Conservation (phyloP, 1,140 invertebrate genomes). For the Eurytemora carolleeae region DNA sequence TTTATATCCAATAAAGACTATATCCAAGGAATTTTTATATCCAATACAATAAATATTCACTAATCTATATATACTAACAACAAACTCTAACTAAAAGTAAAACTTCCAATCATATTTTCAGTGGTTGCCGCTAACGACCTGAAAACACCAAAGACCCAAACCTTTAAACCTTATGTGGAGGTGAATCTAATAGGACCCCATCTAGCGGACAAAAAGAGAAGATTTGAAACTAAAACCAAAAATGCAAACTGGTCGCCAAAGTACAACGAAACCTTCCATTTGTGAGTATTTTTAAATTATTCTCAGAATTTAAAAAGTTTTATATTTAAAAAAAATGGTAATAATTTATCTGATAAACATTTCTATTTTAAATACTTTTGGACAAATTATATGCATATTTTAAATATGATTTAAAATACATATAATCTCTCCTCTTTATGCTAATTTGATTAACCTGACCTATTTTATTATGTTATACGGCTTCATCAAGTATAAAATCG, state of each 20-base stretch:
- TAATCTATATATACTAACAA: too few relatives aligned
- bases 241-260: slow-evolving; percentile 96
- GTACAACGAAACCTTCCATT: slow-evolving; percentile 97
- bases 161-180: slow-evolving; percentile 97
- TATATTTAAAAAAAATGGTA: slow-evolving; percentile 10
- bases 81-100: too few relatives aligned
- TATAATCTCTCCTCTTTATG: too few relatives aligned
- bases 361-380: not conserved
- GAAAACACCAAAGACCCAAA: slow-evolving; percentile 82
- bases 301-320: slow-evolving; percentile 11
- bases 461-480: too few relatives aligned
- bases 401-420: not conserved
- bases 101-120: too few relatives aligned
- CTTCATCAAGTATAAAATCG: too few relatives aligned
- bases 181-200: slow-evolving; percentile 95
- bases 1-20: too few relatives aligned
- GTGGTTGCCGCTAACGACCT: slow-evolving; percentile 95
- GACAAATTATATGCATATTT: not conserved
- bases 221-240: slow-evolving; percentile 94
- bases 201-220: slow-evolving; percentile 89
- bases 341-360: too few relatives aligned
- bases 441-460: too few relatives aligned
- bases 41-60: too few relatives aligned
- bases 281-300: slow-evolving; percentile 50
- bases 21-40: too few relatives aligned